Percentiles rank a stretch among this genome's conserved stretches.
phyloP scores from a whole-genome alignment of 2,797 vertebrate species.

The Lycodopsis pacificus region DNA sequence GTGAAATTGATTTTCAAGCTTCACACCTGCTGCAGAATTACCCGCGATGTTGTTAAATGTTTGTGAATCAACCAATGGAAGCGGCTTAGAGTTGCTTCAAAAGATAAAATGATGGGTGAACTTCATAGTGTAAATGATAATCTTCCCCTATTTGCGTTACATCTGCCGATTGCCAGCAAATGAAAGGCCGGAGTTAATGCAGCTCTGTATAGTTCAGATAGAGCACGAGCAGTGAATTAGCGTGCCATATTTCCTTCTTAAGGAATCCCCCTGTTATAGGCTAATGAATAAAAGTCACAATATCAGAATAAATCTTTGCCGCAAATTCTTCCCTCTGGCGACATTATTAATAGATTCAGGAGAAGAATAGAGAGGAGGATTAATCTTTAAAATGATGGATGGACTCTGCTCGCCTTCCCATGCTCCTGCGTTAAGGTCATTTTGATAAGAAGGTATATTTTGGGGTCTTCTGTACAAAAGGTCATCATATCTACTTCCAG shows the following conservation, averaged over 20 bases:
- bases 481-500: conserved; percentile 84
- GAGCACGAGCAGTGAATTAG: conserved; percentile 53
- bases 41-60: conserved; percentile 44
- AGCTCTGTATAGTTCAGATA: conserved; percentile 47
- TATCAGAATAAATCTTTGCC: conserved; percentile 85
- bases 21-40: conserved; percentile 59
- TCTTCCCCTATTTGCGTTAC: conserved; percentile 45
- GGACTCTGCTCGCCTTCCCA: conserved; percentile 81
- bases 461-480: conserved; percentile 81
- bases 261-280: conserved; percentile 75
- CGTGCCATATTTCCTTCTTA: conserved; percentile 69
- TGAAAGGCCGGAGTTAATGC: conserved; percentile 44
- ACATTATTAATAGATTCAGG: conserved; percentile 84
- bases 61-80: conserved; percentile 39
- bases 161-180: conserved; percentile 48
- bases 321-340: conserved; percentile 76
- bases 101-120: conserved; percentile 44
- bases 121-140: conserved; percentile 36
- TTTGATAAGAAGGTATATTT: conserved; percentile 86
- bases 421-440: conserved; percentile 84
- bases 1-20: conserved; percentile 68
- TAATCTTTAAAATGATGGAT: conserved; percentile 86
- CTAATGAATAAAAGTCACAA: conserved; percentile 85
- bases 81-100: conserved; percentile 12
- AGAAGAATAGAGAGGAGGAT: conserved; percentile 84